A percentile compares a stretch with the other conserved stretches of the same genome.
Conservation (phyloP, 2,113 vertebrate species). For the Phaethornis superciliosus region DNA sequence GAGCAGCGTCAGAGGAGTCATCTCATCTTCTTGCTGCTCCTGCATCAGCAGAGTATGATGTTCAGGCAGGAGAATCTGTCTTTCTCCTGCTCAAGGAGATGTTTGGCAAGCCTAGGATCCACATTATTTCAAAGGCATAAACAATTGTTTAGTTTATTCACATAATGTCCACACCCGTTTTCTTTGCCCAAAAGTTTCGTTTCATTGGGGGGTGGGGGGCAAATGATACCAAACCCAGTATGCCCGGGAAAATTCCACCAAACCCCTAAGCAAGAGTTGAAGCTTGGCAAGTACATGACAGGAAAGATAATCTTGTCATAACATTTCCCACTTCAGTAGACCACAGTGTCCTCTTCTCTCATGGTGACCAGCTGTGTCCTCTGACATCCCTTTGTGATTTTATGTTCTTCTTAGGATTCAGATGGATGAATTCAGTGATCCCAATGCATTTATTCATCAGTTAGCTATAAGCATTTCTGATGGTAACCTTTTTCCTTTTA, state of each 20-base stretch:
- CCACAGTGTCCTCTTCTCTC: not conserved
- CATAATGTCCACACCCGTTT: not conserved
- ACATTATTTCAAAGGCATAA: not conserved
- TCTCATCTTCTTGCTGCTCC: not conserved
- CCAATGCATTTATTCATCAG: not conserved
- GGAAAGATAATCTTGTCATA: constrained; percentile 16
- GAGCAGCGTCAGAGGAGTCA: not conserved
- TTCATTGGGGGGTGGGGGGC: not conserved
- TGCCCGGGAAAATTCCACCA: not conserved
- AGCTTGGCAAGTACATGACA: not conserved
- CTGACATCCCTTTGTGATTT: not conserved
- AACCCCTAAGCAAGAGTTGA: not conserved
- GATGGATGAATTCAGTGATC: not conserved
- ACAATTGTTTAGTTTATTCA: not conserved
- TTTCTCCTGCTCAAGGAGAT: not conserved
- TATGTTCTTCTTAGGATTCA: not conserved
- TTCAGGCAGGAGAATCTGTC: not conserved
- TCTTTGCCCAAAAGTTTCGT: not conserved
- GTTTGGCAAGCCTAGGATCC: not conserved
- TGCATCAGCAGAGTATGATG: fast-evolving
- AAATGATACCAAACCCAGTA: not conserved
- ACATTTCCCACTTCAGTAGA: fast-evolving
- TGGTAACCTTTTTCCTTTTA: not conserved
- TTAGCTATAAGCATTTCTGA: not conserved
- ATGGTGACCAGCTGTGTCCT: not conserved